Percentiles rank a stretch among this genome's conserved stretches.
Conservation (phyloP, 1,140 invertebrate genomes). For the Drosophila auraria region DNA sequence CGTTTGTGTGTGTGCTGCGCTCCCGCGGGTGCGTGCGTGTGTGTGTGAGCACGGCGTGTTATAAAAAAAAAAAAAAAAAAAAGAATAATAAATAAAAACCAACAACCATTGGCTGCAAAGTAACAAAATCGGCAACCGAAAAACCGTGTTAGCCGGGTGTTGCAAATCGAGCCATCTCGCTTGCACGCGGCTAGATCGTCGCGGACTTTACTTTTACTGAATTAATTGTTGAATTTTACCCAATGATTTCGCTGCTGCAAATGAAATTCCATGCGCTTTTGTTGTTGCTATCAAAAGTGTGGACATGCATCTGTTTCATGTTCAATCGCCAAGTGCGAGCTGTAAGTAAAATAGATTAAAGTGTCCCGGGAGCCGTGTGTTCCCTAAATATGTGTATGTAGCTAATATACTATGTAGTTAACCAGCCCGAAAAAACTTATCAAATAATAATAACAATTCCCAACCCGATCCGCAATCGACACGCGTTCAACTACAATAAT, state of each 20-base stretch:
- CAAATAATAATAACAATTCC: conserved; percentile 6
- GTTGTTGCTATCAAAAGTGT: conserved; percentile 97
- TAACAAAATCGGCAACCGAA: background rate
- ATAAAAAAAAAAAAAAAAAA: background rate
- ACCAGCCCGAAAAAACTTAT: background rate
- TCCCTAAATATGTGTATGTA: background rate
- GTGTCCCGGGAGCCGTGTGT: background rate
- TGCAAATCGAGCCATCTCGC: conserved; percentile 10
- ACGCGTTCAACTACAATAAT: conserved; percentile 17
- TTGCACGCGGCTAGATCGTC: conserved; percentile 16
- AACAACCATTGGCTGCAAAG: conserved; percentile 3
- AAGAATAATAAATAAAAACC: conserved; percentile 7
- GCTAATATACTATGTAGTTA: conserved; percentile 2
- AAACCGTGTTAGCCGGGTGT: conserved; percentile 25
- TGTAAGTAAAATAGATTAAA: conserved; percentile 88
- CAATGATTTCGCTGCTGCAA: conserved; percentile 97
- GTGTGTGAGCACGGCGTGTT: too few relatives aligned
- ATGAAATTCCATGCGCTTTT: conserved; percentile 98
- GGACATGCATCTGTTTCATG: conserved; percentile 98
- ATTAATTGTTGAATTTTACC: conserved; percentile 20
- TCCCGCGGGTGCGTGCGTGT: too few relatives aligned
- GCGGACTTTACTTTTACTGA: conserved; percentile 11
- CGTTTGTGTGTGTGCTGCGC: too few relatives aligned
- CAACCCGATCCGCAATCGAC: conserved; percentile 24
- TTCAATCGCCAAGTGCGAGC: conserved; percentile 97